Conservation (phyloP, 2,113 vertebrate genomes). For the Ochotona curzoniae region DNA sequence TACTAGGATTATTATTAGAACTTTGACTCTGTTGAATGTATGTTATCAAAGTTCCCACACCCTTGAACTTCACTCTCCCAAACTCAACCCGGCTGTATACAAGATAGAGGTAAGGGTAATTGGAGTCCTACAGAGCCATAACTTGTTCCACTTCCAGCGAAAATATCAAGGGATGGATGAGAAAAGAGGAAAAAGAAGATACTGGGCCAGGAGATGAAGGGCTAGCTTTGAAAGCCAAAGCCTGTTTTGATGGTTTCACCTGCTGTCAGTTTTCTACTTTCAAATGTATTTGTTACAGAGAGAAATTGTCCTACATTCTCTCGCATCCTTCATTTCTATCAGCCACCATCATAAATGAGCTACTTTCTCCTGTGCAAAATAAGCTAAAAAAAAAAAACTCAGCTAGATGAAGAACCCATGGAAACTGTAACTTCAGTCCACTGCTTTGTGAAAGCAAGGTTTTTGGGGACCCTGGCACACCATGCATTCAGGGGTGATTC, state of each 20-base stretch:
- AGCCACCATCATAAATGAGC: slow-evolving; percentile 57
- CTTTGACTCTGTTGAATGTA: slow-evolving; percentile 27
- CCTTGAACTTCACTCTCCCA: slow-evolving; percentile 59
- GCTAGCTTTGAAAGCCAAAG: slow-evolving; percentile 62
- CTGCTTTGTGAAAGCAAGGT: slow-evolving; percentile 34
- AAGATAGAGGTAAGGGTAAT: slow-evolving; percentile 57
- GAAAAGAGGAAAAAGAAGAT: slow-evolving; percentile 46
- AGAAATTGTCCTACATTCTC: slow-evolving; percentile 64
- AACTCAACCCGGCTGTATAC: slow-evolving; percentile 48
- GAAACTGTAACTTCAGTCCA: slow-evolving; percentile 10
- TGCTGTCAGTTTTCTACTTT: slow-evolving; percentile 64
- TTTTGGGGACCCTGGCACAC: slow-evolving; percentile 20
- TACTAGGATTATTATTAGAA: slow-evolving; percentile 49
- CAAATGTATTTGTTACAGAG: slow-evolving; percentile 30
- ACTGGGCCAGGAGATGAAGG: slow-evolving; percentile 40
- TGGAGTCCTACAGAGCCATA: slow-evolving; percentile 47
- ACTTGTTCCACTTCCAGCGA: slow-evolving; percentile 61
- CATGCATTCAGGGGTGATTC: slow-evolving; percentile 17
- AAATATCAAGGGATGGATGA: slow-evolving; percentile 54
- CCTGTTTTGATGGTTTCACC: slow-evolving; percentile 66
- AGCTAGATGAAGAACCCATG: slow-evolving; percentile 41
- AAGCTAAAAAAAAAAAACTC: neutral
- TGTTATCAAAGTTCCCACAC: slow-evolving; percentile 47
- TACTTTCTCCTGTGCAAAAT: slow-evolving; percentile 57
- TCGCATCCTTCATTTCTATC: slow-evolving; percentile 51